Evolutionary conservation across 1,140 invertebrate genomes (phyloP), one percentile per base, ranked within the genome.

Genomic region (Saccostrea cuccullata): DNA sequence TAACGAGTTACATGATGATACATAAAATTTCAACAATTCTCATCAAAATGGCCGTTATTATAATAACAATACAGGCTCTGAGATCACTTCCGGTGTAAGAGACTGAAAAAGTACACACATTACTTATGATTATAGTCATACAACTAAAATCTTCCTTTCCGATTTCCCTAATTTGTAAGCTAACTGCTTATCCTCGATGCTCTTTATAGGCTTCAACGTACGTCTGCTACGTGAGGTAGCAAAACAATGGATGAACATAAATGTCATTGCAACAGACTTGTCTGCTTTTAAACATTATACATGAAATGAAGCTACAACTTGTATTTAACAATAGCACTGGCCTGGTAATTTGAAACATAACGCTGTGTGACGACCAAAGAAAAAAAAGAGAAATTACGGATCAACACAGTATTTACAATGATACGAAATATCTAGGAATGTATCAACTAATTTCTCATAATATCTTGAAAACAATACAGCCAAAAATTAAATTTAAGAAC

Each of bases 51-150:
- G 23, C 30, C 26, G 23, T 77, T 30, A 15, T 13, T 13, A 30
- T 30, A 26, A 30, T 77, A 77, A 77, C 70, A 77, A 30, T 77
- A 77, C 70, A 77, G 4, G 70, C 23, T 77, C 23, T 77, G 70
- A 77, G 70, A 77, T 77, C 70, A 77, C 70, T 30, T 77, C 26
- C 23, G 60, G 23, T 67, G 20, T 23, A 77, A 77, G 23, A 77
- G 30, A 77, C 11, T 26, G 58, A 64, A 64, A 60, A 17, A 17
- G 58, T 60, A 60, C 13, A 20, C 20, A 47, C 47, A 47, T 47
- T 47, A 47, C 47, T 47, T 8, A 9, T 47, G 47, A 47, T 47
- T 47, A 47, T 47, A 47, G 30, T 36, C 47, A 47, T 47, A 8
- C 1, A 8, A 47, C 47, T 9, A 47, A 8, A 9, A 47, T 8